A percentile compares a stretch with the other conserved stretches of the same genome.
Evolutionary conservation across 2,888 invertebrate species (phyloP).

Genomic region (Nymphalis urticae): DNA sequence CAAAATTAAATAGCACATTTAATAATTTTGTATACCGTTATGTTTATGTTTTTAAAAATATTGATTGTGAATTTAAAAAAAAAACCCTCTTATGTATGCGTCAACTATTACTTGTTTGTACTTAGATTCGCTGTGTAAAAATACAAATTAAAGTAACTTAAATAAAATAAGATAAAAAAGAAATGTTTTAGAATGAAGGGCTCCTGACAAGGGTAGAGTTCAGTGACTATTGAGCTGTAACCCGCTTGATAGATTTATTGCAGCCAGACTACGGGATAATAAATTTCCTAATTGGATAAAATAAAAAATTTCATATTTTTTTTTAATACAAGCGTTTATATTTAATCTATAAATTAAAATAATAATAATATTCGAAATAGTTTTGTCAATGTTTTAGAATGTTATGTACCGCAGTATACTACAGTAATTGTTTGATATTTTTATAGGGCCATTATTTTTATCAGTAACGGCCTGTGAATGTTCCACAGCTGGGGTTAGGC

Average conservation of each 20-base stretch:
- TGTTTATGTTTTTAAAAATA: background rate
- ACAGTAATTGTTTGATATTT: too few relatives aligned
- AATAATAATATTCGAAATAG: too few relatives aligned
- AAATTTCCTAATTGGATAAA: background rate
- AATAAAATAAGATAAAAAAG: constrained; percentile 7
- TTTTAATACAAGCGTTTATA: too few relatives aligned
- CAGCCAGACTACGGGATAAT: constrained; percentile 2
- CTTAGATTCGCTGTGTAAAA: background rate
- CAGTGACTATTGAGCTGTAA: constrained; percentile 38
- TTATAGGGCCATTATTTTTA: too few relatives aligned
- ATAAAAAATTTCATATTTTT: background rate
- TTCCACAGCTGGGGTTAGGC: too few relatives aligned
- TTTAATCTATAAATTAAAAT: too few relatives aligned
- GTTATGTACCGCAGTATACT: too few relatives aligned
- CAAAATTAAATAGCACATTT: constrained; percentile 29
- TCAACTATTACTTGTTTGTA: too few relatives aligned
- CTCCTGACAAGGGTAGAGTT: constrained; percentile 57
- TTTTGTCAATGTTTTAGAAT: too few relatives aligned
- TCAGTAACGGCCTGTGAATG: too few relatives aligned
- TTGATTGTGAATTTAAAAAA: background rate
- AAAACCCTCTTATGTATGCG: too few relatives aligned
- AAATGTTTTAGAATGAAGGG: constrained; percentile 54
- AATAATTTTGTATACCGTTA: constrained; percentile 13
- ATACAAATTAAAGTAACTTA: background rate
- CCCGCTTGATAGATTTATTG: constrained; percentile 26